These are phyloP conservation scores for Henicopernis longicauda DNA, from an alignment of 2,113 vertebrate genomes.

Conservation along the genomic window DNA sequence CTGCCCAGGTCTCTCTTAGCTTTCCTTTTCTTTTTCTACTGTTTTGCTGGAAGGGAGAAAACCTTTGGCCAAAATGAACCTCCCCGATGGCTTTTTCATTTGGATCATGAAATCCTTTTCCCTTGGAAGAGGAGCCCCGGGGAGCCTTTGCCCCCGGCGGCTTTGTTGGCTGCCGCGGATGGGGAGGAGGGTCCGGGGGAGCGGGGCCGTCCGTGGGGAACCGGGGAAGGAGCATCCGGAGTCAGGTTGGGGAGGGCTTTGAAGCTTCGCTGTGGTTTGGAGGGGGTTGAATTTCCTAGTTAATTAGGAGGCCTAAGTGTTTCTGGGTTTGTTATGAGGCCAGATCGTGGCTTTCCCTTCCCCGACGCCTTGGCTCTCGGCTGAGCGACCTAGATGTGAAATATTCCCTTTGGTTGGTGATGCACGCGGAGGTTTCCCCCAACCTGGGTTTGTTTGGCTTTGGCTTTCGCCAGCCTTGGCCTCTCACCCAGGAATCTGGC, in stretches of 20 bases:
- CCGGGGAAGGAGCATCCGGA: not conserved
- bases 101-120: not conserved
- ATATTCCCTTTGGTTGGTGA: not conserved
- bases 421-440: not conserved
- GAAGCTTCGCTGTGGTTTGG: conserved; percentile 30
- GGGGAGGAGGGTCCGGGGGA: not conserved
- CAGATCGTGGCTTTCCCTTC: conserved; percentile 33
- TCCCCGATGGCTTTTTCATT: not conserved
- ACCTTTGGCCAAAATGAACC: not conserved
- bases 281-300: conserved; percentile 6
- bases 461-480: not conserved
- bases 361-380: not conserved
- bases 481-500: conserved; percentile 6
- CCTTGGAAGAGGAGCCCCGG: not conserved
- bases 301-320: conserved; percentile 23
- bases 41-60: conserved; percentile 11
- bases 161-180: not conserved
- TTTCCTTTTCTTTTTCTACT: not conserved
- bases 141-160: not conserved
- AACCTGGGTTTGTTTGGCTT: not conserved
- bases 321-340: conserved; percentile 3
- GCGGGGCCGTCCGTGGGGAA: not conserved
- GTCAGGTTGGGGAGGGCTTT: conserved; percentile 30
- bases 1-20: not conserved
- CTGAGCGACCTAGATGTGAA: not conserved